These are phyloP conservation scores for Drosophila engyochracea DNA, from an alignment of 2,888 invertebrate genomes.

Conservation along the genomic window DNA sequence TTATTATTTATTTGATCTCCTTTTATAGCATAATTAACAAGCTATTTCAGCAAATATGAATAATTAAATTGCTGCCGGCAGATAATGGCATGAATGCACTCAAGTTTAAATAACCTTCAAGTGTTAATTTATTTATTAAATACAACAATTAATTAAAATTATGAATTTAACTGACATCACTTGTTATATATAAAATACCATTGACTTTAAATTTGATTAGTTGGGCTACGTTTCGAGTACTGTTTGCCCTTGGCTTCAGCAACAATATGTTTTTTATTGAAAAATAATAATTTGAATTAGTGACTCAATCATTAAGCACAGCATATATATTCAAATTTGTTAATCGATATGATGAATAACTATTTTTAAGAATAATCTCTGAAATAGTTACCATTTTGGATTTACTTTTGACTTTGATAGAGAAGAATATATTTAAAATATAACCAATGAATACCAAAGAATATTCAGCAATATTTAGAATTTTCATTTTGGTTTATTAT, in stretches of 20 bases:
- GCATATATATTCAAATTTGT: background rate
- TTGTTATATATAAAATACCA: background rate
- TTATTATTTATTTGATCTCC: conserved; percentile 64
- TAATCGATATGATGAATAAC: background rate
- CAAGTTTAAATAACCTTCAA: conserved; percentile 1
- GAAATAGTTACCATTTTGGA: background rate
- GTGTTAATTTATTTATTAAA: background rate
- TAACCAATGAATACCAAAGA: background rate
- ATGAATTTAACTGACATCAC: background rate
- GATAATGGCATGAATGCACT: background rate
- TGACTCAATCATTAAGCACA: too few species aligned
- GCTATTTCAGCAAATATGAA: conserved; percentile 54
- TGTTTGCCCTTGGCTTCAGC: too few species aligned
- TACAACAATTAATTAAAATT: background rate
- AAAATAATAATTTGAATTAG: too few species aligned
- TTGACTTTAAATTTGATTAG: background rate
- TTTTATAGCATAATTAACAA: conserved; percentile 48
- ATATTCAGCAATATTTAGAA: background rate
- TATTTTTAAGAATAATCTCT: background rate
- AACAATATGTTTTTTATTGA: too few species aligned
- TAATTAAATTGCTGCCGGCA: conserved; percentile 40
- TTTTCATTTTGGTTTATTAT: background rate
- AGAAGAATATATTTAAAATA: background rate
- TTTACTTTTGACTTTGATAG: background rate
- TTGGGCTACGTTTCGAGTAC: background rate